Base-by-base conservation (phyloP, 2,113 vertebrate species). In the Pavo muticus region DNA sequence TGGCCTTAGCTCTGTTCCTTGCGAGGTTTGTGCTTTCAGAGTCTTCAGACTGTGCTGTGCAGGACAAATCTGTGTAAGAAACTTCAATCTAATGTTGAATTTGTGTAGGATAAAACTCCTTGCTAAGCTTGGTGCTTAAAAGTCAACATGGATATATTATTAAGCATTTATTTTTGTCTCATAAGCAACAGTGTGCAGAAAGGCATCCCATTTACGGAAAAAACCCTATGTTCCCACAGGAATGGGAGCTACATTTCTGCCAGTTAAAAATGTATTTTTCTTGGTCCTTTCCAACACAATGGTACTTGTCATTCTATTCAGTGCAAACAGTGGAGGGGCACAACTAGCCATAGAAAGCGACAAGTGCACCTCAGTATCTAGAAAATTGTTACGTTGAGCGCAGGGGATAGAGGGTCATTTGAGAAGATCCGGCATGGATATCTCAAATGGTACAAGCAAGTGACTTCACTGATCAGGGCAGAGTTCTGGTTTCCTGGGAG, bases 371-470 rank as follows among this genome's bases (percentile, higher is more conserved):
- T 9, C 2, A 1, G 11, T 25, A 44, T 40, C 52, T 39, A 78
- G 80, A 59, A 57, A 80, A 16, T 3, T 5, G 3, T 44, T 37
- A 4, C 4, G 2, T 11, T 77, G 23, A 27, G 70, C 77, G 14
- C 1, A 1, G 8, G 16, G 11, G 50, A 83, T n/a, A n/a, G 2
- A 1, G 16, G 82, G 4, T 25, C 6, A 3, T 8, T 42, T 54
- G 3, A 2, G 67, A 85, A 79, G 10, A 50, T 47, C 1, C 1
- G 39, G 54, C 0, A 1, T 64, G 23, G 32, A 50, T 91, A 25
- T 52, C 5, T 12, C 39, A 56, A 24, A n/a, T 25, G 5, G 10
- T 69, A 14, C 40, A 18, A 65, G 16, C 29, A 87, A 23, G 10
- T 60, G 27, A 47, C 16, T 25, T 30, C 40, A 61, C 44, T 3